These are phyloP conservation scores for Serrognathus titanus DNA, from an alignment of 2,888 invertebrate genomes.

Conservation along the genomic window DNA sequence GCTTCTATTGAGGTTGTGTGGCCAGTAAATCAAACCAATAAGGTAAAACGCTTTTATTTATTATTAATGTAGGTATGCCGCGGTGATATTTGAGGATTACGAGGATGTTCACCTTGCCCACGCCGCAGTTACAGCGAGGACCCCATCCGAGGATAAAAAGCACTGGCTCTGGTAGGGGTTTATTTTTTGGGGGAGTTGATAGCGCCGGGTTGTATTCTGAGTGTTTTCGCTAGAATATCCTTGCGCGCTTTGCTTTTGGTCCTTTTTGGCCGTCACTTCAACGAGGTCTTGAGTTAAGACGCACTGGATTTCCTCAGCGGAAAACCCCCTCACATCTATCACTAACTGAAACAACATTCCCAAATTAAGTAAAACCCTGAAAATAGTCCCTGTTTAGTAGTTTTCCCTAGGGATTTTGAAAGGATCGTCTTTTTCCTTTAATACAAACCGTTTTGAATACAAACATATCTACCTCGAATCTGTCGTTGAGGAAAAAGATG, in stretches of 20 bases:
- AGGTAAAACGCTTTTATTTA: too few species aligned
- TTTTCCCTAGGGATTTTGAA: too few species aligned
- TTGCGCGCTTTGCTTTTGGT: background rate
- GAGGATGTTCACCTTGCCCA: background rate
- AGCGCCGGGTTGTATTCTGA: background rate
- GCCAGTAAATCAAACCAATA: too few species aligned
- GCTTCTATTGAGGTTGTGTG: too few species aligned
- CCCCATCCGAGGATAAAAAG: slow-evolving; percentile 4
- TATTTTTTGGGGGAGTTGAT: slow-evolving; percentile 3
- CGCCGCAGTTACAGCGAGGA: slow-evolving; percentile 1
- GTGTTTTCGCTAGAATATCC: background rate
- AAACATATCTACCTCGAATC: slow-evolving; percentile 3
- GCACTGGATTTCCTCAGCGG: slow-evolving; percentile 5
- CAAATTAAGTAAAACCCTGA: too few species aligned
- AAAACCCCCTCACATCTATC: slow-evolving; percentile 4
- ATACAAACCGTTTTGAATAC: background rate
- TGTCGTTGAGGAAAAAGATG: slow-evolving; percentile 5
- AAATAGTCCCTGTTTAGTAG: too few species aligned
- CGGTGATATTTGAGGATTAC: too few species aligned
- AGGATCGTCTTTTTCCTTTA: too few species aligned
- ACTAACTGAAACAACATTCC: background rate
- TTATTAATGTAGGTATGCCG: too few species aligned
- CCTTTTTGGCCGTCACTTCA: slow-evolving; percentile 1
- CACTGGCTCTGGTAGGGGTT: slow-evolving; percentile 5
- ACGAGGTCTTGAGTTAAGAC: background rate